Conservation (phyloP, 64 coral and sea anemone genomes). For the Hydrozoanthus tunicans region DNA sequence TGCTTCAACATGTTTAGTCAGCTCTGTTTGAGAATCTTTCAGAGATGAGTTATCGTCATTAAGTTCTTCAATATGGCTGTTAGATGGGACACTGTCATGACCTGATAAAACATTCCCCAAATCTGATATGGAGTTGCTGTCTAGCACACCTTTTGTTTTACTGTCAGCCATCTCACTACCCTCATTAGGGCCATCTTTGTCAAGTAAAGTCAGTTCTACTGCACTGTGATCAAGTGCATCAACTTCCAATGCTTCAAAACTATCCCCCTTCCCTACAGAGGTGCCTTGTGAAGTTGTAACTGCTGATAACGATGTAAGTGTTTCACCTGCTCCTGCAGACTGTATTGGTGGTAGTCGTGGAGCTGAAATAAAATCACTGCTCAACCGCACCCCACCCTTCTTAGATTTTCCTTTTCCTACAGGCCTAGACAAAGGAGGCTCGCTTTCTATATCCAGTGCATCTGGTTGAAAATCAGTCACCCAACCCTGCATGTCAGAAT, state of each 20-base stretch:
- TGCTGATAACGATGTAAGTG: conserved; percentile 13
- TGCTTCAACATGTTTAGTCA: neutral
- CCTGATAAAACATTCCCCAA: neutral
- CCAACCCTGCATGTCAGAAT: conserved; percentile 81
- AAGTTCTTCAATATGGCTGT: neutral
- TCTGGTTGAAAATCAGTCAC: conserved; percentile 43
- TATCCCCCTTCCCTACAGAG: neutral
- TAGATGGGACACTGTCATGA: neutral
- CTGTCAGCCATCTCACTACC: neutral
- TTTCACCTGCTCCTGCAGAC: conserved; percentile 67
- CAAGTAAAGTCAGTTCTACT: neutral
- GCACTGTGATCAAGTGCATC: conserved; percentile 30
- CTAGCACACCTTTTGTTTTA: neutral
- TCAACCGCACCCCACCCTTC: conserved; percentile 65
- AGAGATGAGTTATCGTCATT: neutral
- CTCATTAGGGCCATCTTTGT: neutral
- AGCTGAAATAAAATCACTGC: conserved; percentile 58
- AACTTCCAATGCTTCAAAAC: neutral
- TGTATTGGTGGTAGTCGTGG: conserved; percentile 86
- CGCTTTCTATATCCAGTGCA: conserved; percentile 19
- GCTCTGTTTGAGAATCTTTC: neutral
- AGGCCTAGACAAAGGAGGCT: neutral
- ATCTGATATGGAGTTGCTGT: neutral
- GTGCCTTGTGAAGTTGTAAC: neutral
- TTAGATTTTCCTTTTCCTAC: conserved; percentile 48